Evolutionary conservation across 2,113 vertebrate species (phyloP).

Genomic region (Tautogolabrus adspersus): DNA sequence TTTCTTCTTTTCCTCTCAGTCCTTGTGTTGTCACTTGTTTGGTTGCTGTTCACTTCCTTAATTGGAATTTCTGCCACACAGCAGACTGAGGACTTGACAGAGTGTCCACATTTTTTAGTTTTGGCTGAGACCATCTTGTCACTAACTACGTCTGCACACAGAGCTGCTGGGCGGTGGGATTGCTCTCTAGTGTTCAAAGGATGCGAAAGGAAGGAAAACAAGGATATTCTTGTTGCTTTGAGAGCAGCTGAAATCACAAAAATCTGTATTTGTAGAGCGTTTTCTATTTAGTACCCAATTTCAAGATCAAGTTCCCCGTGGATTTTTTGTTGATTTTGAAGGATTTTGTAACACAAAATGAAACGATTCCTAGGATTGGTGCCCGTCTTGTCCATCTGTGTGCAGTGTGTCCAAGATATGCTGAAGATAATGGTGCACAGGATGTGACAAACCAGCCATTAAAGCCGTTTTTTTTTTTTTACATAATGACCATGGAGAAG

Average conservation of each 20-base stretch:
- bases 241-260: conserved; percentile 9
- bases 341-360: background rate
- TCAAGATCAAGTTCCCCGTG: background rate
- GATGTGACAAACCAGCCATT: background rate
- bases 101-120: conserved; percentile 35
- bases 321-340: background rate
- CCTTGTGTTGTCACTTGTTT: conserved; percentile 61
- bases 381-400: background rate
- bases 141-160: conserved; percentile 35
- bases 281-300: conserved; percentile 12
- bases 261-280: background rate
- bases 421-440: background rate
- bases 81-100: conserved; percentile 60
- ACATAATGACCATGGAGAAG: background rate
- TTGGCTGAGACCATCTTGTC: conserved; percentile 53
- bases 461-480: background rate
- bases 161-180: conserved; percentile 34
- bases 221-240: background rate
- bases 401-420: background rate
- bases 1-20: conserved; percentile 11
- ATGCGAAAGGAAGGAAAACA: background rate
- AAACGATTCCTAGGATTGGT: background rate
- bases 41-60: conserved; percentile 53
- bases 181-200: conserved; percentile 21
- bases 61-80: conserved; percentile 65